Evolutionary conservation across 2,888 invertebrate species (phyloP).

Genomic region (Archaeoteleia sp.): DNA sequence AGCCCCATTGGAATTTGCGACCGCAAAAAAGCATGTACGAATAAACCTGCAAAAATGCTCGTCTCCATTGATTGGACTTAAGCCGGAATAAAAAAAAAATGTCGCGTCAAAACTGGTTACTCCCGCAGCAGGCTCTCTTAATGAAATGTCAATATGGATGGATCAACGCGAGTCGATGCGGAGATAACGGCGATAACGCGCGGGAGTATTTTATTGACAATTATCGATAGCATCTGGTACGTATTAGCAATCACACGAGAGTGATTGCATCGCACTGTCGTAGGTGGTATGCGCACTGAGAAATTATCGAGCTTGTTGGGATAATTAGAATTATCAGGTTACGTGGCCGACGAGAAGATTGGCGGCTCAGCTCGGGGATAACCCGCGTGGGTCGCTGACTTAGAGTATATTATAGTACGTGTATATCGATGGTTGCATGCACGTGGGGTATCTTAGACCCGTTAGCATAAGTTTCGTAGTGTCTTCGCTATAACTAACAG

Average conservation of each 20-base stretch:
- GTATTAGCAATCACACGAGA: conserved; percentile 12
- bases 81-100: no score
- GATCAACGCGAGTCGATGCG: no score
- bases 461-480: conserved; percentile 44
- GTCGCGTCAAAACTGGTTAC: no score
- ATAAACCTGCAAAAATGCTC: no score
- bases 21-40: no score
- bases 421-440: conserved; percentile 34
- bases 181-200: no score
- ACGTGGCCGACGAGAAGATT: conserved; percentile 61
- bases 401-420: conserved; percentile 58
- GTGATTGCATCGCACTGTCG: conserved; percentile 19
- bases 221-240: background rate
- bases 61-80: no score
- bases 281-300: conserved; percentile 32
- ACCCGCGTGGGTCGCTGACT: conserved; percentile 55
- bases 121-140: no score
- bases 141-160: no score
- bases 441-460: conserved; percentile 35
- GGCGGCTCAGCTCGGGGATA: conserved; percentile 54
- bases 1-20: no score
- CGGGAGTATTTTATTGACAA: background rate
- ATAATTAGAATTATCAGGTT: conserved; percentile 68
- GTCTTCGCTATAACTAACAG: no score
- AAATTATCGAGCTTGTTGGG: conserved; percentile 67